Conservation (phyloP, 2,888 invertebrate genomes). For the Tetragnatha montana region DNA sequence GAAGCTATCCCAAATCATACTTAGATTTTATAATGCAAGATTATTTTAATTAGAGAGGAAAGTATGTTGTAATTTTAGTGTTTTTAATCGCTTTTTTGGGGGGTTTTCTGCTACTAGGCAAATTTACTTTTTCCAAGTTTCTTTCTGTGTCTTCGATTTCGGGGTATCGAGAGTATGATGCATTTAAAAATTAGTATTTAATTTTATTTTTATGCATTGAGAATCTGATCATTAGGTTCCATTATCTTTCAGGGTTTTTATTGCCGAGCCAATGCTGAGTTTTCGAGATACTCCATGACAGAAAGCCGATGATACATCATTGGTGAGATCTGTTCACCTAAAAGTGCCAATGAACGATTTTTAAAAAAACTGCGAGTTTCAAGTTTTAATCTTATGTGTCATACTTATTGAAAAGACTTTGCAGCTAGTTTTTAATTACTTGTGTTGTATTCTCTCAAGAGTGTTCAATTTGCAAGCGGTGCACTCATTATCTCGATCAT, state of each 20-base stretch:
- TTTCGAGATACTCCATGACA: background rate
- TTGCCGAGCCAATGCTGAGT: background rate
- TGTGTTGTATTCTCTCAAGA: background rate
- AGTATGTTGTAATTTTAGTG: too few relatives aligned
- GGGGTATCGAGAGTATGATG: too few relatives aligned
- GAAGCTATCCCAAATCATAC: too few relatives aligned
- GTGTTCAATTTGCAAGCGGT: background rate
- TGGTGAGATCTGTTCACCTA: background rate
- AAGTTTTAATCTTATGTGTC: background rate
- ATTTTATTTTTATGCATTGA: background rate
- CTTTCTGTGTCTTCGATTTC: too few relatives aligned
- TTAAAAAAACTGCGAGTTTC: background rate
- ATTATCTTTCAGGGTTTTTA: background rate
- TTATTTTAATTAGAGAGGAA: too few relatives aligned
- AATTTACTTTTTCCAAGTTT: too few relatives aligned
- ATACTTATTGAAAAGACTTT: background rate
- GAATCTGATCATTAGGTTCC: background rate
- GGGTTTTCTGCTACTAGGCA: too few relatives aligned
- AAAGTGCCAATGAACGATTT: background rate
- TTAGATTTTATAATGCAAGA: too few relatives aligned
- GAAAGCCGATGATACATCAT: background rate
- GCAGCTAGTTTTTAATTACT: background rate
- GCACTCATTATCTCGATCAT: too few relatives aligned
- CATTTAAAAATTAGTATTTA: background rate
- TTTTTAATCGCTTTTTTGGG: too few relatives aligned